These are phyloP conservation scores for Dromas ardeola DNA, from an alignment of 2,113 vertebrate species.

Conservation along the genomic window DNA sequence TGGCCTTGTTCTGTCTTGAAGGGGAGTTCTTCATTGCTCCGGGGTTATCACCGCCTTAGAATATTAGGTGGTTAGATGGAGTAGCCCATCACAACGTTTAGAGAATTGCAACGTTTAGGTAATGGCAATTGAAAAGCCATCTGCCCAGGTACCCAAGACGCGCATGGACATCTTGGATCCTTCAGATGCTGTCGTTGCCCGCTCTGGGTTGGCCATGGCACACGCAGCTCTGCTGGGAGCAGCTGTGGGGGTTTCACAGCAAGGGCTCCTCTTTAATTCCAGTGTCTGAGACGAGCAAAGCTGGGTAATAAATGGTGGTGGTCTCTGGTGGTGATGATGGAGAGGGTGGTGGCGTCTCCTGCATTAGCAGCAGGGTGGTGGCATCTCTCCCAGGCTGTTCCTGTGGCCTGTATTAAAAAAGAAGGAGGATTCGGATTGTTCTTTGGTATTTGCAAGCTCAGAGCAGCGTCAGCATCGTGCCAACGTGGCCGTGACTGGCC, in stretches of 20 bases:
- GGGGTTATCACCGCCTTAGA: background rate
- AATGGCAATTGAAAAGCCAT: background rate
- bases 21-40: background rate
- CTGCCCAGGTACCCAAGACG: background rate
- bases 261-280: background rate
- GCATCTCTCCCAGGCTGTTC: background rate
- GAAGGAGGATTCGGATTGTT: background rate
- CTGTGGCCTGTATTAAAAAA: background rate
- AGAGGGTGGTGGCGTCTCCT: background rate
- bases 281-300: background rate
- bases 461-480: background rate
- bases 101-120: background rate
- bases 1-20: background rate
- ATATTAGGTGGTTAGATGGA: background rate
- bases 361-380: background rate
- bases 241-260: rapidly evolving
- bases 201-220: background rate
- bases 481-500: rapidly evolving
- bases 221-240: rapidly evolving
- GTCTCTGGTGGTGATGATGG: background rate
- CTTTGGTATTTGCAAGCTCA: background rate
- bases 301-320: background rate
- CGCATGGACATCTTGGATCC: rapidly evolving
- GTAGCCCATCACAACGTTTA: background rate
- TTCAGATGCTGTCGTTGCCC: background rate